phyloP scores from a whole-genome alignment of 2,113 vertebrate species.

The Ammodytes marinus region DNA sequence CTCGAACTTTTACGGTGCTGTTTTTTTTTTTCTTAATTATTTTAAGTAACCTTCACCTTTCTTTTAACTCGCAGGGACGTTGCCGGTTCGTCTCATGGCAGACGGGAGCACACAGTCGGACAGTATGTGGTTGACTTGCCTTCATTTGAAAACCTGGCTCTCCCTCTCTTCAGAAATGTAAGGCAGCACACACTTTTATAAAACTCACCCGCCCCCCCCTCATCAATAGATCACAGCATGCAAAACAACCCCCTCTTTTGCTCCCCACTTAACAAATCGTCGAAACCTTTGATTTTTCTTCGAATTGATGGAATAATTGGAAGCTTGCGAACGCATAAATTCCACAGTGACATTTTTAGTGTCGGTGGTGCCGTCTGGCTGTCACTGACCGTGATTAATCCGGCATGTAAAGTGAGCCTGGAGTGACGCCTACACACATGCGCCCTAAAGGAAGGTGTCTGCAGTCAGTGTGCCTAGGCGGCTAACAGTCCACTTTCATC shows the following conservation, averaged over 20 bases:
- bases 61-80: conserved; percentile 63
- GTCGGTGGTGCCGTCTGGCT: conserved; percentile 78
- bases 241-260: conserved; percentile 18
- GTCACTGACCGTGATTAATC: conserved; percentile 77
- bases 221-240: conserved; percentile 61
- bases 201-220: conserved; percentile 28
- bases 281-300: conserved; percentile 61
- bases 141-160: conserved; percentile 91
- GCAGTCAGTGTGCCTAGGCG: neutral
- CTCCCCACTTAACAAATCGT: conserved; percentile 53
- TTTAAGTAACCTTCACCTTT: neutral
- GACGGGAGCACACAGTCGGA: conserved; percentile 87
- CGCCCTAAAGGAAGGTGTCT: conserved; percentile 63
- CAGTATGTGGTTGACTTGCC: conserved; percentile 92
- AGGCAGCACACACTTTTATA: conserved; percentile 59
- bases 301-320: conserved; percentile 75
- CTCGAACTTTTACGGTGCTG: conserved; percentile 31
- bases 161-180: conserved; percentile 91
- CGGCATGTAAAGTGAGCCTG: conserved; percentile 71
- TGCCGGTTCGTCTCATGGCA: conserved; percentile 72
- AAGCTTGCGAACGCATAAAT: conserved; percentile 73
- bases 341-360: conserved; percentile 78
- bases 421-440: conserved; percentile 68
- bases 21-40: conserved; percentile 9
- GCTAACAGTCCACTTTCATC: conserved; percentile 63